These are phyloP conservation scores for Arctocebus calabarensis DNA, from an alignment of 2,797 vertebrate genomes.

Conservation along the genomic window DNA sequence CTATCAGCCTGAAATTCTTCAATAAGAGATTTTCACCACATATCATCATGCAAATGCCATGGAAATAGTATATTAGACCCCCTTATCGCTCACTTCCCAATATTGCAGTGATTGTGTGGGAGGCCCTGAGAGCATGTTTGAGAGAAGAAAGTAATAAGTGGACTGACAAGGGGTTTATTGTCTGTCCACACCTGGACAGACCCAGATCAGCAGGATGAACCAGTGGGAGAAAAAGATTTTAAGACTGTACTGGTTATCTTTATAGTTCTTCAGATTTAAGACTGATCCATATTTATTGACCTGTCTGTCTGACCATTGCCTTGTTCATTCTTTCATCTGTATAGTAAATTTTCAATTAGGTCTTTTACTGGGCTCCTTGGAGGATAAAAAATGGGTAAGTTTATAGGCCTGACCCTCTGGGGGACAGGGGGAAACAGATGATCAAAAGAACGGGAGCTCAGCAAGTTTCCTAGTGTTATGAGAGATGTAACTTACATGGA, in stretches of 20 bases:
- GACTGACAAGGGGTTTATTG: not conserved
- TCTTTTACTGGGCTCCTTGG: not conserved
- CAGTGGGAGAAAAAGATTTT: not conserved
- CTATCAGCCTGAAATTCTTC: constrained; percentile 57
- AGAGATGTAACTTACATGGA: not conserved
- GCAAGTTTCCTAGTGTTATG: not conserved
- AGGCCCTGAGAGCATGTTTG: not conserved
- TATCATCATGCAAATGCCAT: constrained; percentile 27
- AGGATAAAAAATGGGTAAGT: not conserved
- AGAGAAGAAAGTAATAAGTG: not conserved
- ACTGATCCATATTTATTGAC: not conserved
- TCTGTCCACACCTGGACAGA: not conserved
- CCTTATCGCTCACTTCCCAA: constrained; percentile 9
- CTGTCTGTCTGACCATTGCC: not conserved
- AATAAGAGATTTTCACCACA: constrained; percentile 13
- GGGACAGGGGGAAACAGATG: not conserved
- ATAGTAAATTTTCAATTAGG: not conserved
- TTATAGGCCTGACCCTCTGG: not conserved
- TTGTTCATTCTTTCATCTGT: not conserved
- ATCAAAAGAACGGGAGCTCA: not conserved
- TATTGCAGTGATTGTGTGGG: not conserved
- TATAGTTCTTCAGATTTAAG: not conserved
- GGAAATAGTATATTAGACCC: not conserved
- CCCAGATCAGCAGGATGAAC: not conserved
- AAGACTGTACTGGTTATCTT: not conserved